phyloP scores from a whole-genome alignment of 2,888 invertebrate genomes.

The Leptothorax acervorum region DNA sequence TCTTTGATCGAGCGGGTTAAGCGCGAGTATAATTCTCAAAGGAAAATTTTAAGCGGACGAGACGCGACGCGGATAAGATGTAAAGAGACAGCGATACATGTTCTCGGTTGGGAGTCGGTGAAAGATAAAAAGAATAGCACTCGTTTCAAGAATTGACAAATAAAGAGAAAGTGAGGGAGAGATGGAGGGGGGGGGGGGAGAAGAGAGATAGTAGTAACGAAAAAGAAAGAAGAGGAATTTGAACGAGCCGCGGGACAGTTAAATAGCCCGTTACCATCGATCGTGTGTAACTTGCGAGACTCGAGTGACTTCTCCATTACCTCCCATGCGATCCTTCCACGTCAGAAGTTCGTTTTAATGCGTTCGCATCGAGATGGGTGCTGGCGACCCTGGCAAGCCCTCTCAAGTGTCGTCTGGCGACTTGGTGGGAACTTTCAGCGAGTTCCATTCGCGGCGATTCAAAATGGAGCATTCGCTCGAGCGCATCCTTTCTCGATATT shows the following conservation, averaged over 20 bases:
- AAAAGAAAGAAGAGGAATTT: constrained; percentile 61
- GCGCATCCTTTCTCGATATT: constrained; percentile 12
- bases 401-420: constrained; percentile 60
- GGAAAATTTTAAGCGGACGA: constrained; percentile 64
- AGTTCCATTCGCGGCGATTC: constrained; percentile 25
- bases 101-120: constrained; percentile 40
- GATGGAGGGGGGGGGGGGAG: not conserved
- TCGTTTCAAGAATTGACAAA: constrained; percentile 10
- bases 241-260: constrained; percentile 69
- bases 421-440: constrained; percentile 52
- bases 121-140: not conserved
- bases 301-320: constrained; percentile 83
- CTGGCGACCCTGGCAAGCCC: constrained; percentile 49
- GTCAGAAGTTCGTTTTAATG: constrained; percentile 80
- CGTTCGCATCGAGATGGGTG: constrained; percentile 67
- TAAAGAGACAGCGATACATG: constrained; percentile 41
- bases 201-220: not conserved
- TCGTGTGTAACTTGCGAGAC: constrained; percentile 78
- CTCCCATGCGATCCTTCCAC: constrained; percentile 51
- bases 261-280: constrained; percentile 74
- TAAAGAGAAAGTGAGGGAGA: not conserved
- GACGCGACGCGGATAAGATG: constrained; percentile 34
- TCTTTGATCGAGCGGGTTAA: constrained; percentile 70
- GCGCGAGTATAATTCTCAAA: constrained; percentile 56
- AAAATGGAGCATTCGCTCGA: constrained; percentile 14